Conservation (phyloP, 92 coral and sea anemone genomes). For the Galaxea fascicularis region DNA sequence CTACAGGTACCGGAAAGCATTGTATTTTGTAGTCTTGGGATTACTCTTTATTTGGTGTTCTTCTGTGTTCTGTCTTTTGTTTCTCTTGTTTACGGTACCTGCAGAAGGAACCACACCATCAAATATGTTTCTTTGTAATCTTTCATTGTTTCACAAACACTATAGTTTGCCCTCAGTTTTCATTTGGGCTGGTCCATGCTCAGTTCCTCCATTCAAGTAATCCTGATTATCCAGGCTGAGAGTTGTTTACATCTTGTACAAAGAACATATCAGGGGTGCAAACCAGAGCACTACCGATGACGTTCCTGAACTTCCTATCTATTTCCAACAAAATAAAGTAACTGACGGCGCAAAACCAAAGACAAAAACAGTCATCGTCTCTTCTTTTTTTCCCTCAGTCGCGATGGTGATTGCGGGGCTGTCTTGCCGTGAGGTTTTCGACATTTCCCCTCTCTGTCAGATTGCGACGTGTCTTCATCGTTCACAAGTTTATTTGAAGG, state of each 20-base stretch:
- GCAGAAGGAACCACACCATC: too few species aligned
- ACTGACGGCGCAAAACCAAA: neutral
- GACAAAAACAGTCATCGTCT: slow-evolving; percentile 20
- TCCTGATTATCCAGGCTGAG: too few species aligned
- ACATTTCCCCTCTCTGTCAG: slow-evolving; percentile 24
- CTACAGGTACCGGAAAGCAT: too few species aligned
- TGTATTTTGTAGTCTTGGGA: too few species aligned
- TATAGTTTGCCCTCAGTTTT: too few species aligned
- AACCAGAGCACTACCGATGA: neutral
- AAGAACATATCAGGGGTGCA: neutral
- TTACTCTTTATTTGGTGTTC: too few species aligned
- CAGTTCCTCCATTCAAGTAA: too few species aligned
- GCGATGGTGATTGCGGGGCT: slow-evolving; percentile 26
- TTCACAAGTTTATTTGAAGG: slow-evolving; percentile 65
- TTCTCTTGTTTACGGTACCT: too few species aligned
- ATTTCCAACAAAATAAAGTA: neutral
- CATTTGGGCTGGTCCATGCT: too few species aligned
- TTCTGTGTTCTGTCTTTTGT: too few species aligned
- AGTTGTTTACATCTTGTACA: neutral
- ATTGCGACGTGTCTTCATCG: slow-evolving; percentile 41
- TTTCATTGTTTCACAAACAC: too few species aligned
- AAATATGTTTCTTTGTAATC: too few species aligned
- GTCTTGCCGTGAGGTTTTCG: slow-evolving; percentile 29
- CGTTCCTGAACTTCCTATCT: neutral
- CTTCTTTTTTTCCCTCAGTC: slow-evolving; percentile 64